Evolutionary conservation across 2,797 vertebrate species (phyloP).

Genomic region (Danionella dracula): DNA sequence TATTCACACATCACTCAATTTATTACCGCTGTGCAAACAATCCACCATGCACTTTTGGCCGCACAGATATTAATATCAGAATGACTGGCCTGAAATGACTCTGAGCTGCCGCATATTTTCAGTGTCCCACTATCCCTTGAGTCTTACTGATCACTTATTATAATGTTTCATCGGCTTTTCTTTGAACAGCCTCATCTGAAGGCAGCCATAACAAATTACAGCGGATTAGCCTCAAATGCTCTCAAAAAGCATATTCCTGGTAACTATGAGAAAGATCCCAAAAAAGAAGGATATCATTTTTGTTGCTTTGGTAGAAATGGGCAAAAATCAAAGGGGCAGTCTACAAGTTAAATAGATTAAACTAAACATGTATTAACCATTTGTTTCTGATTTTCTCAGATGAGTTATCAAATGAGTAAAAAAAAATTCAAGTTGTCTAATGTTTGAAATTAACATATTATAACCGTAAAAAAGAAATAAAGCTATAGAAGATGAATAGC

Average conservation of each 20-base stretch:
- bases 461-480: too few relatives aligned
- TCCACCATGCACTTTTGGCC: constrained; percentile 1
- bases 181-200: constrained; percentile 23
- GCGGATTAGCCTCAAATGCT: constrained; percentile 17
- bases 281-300: too few relatives aligned
- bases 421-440: too few relatives aligned
- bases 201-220: constrained; percentile 30
- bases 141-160: constrained; percentile 26
- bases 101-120: background rate
- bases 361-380: too few relatives aligned
- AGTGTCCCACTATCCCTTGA: constrained; percentile 1
- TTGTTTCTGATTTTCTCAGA: too few relatives aligned
- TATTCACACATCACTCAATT: background rate
- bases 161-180: constrained; percentile 33
- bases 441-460: too few relatives aligned
- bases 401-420: too few relatives aligned
- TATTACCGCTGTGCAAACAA: constrained; percentile 20
- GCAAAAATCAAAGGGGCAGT: too few relatives aligned
- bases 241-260: constrained; percentile 21
- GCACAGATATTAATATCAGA: constrained; percentile 21
- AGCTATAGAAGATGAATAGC: too few relatives aligned
- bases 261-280: too few relatives aligned
- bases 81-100: constrained; percentile 25
- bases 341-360: too few relatives aligned
- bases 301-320: too few relatives aligned